Conservation (phyloP, 2,113 vertebrate species). For the Micromys minutus region DNA sequence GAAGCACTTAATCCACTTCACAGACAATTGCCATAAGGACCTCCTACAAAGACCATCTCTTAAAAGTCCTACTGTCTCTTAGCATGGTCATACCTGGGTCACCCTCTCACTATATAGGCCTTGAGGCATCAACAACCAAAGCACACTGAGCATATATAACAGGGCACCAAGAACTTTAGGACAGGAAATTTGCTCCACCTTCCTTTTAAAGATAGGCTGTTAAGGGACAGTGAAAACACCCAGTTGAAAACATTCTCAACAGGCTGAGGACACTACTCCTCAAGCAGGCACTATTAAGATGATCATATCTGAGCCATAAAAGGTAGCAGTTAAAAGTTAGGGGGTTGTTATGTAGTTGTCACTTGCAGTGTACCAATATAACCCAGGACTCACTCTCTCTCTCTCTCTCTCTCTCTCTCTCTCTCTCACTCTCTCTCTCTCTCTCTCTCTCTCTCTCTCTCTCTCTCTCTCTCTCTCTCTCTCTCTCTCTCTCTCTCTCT, state of each 20-base stretch:
- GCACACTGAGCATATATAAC: neutral
- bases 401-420: too few relatives aligned
- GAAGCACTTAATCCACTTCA: neutral
- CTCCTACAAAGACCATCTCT: neutral
- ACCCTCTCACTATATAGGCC: neutral
- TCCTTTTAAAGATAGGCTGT: neutral
- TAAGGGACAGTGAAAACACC: neutral
- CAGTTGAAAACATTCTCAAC: neutral
- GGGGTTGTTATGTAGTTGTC: neutral
- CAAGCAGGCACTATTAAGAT: neutral
- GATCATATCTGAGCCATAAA: neutral
- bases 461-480: too few relatives aligned
- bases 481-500: too few relatives aligned
- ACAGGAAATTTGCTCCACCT: neutral
- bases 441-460: too few relatives aligned
- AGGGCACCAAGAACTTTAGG: neutral
- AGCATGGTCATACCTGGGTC: too few relatives aligned
- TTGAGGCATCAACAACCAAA: neutral
- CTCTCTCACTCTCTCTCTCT: too few relatives aligned
- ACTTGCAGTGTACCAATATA: neutral
- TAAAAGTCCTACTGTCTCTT: neutral
- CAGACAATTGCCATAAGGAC: neutral
- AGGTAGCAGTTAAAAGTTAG: neutral
- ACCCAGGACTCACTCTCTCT: neutral
- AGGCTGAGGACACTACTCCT: neutral